phyloP scores from a whole-genome alignment of 2,888 invertebrate species.

The Scaptomyza flava region DNA sequence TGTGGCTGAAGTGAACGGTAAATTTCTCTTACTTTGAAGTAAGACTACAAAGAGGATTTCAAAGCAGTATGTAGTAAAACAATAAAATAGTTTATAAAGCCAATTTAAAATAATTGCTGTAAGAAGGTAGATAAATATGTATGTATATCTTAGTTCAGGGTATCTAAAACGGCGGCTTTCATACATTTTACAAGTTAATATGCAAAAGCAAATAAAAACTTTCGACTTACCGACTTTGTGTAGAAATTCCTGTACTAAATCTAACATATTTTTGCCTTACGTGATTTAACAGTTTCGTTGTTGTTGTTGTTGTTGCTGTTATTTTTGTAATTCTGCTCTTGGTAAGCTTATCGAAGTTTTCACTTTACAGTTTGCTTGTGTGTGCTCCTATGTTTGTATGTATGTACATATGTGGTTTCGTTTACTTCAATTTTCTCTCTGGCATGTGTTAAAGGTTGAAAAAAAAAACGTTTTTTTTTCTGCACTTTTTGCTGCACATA shows the following conservation, averaged over 20 bases:
- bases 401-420: constrained; percentile 20
- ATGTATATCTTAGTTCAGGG: constrained; percentile 3
- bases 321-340: constrained; percentile 12
- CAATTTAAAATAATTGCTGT: not conserved
- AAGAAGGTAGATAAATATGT: not conserved
- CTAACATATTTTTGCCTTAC: constrained; percentile 44
- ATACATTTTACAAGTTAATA: constrained; percentile 24
- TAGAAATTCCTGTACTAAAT: constrained; percentile 49
- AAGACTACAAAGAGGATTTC: not conserved
- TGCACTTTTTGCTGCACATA: constrained; percentile 9
- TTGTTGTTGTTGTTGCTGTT: constrained; percentile 20
- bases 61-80: not conserved
- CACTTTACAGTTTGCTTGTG: not conserved
- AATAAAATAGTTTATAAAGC: not conserved
- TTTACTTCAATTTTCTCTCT: constrained; percentile 28
- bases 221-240: constrained; percentile 35
- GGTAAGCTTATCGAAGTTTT: constrained; percentile 42
- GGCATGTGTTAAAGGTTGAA: constrained; percentile 29
- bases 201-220: constrained; percentile 26
- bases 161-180: constrained; percentile 13
- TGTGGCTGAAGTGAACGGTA: constrained; percentile 20
- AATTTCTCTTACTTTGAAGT: constrained; percentile 9
- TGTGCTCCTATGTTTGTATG: not conserved
- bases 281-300: constrained; percentile 40
- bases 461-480: constrained; percentile 27